These are phyloP conservation scores for Coleophora deauratella DNA, from an alignment of 2,888 invertebrate genomes.

Conservation along the genomic window DNA sequence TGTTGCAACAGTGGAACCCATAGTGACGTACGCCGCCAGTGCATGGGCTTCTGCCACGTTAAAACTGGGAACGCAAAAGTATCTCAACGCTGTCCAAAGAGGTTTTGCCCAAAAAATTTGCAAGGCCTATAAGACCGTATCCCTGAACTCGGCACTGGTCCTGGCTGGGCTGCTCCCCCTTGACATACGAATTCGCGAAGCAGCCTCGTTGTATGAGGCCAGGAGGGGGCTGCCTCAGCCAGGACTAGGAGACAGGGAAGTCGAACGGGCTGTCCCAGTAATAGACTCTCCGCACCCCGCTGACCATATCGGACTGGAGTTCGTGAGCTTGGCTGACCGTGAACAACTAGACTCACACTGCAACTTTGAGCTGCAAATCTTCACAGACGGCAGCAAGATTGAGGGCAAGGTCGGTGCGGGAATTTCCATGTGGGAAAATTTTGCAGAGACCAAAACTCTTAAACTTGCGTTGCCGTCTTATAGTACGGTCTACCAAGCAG, in stretches of 20 bases:
- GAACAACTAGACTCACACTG: not conserved
- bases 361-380: not conserved
- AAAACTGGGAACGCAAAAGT: not conserved
- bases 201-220: not conserved
- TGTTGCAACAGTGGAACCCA: not conserved
- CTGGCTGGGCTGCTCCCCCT: constrained; percentile 12
- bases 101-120: constrained; percentile 3
- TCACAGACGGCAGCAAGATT: not conserved
- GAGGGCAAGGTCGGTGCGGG: constrained; percentile 1
- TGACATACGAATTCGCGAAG: constrained; percentile 5
- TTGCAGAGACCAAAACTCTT: constrained; percentile 6
- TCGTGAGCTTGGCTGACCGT: not conserved
- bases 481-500: constrained; percentile 6
- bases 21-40: not conserved
- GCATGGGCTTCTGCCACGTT: not conserved
- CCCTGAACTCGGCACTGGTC: constrained; percentile 6
- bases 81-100: not conserved
- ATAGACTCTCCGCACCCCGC: not conserved
- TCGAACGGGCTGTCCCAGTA: not conserved
- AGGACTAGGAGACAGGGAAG: not conserved
- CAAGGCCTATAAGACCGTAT: constrained; percentile 3
- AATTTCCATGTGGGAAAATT: constrained; percentile 4
- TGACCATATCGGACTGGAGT: not conserved
- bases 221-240: not conserved
- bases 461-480: constrained; percentile 7